Evolutionary conservation across 2,888 invertebrate genomes (phyloP), one percentile per base, ranked within the genome.

Genomic region (Hemicrepidius hirtus): DNA sequence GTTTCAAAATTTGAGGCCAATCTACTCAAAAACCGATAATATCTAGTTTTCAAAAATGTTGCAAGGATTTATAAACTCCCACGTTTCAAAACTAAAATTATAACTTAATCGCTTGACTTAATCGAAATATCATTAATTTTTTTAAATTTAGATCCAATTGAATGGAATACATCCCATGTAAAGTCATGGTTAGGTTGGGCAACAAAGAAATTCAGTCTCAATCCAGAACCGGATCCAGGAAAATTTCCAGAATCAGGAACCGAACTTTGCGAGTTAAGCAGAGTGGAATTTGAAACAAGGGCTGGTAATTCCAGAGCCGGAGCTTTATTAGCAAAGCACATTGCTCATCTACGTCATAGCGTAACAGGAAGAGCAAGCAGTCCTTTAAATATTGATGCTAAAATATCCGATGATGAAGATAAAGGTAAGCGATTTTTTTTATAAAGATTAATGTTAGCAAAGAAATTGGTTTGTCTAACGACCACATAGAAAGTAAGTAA

Each of bases 161-260:
- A 90, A 82, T 92, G 92, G 92, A 89, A 86, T 71, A 81, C 85
- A 13, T 85, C 84, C 32, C 89, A 92, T 83, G 90, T 92, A 74
- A 85, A 85, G 69, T 88, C 88, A 55, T 92, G 92, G 92, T 84
- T 92, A 53, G 84, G 85, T 46, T 92, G 92, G 92, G 89, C 90
- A 79, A 87, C 88, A 32, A 87, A 87, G 64, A 89, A 90, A 78
- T 92, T 92, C 80, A 86, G 89, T 41, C 87, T 92, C 71, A 86
- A 87, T 53, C 90, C 90, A 5, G 81, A 85, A 73, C 90, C 91
- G 40, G 87, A 88, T 77, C 80, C 87, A 2, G 77, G 84, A 20
- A 85, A 88, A 76, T 90, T 92, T 82, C 91, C 92, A 7, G 85
- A 82, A 68, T 87, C 85, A 4, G 92, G 92, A 3, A 81, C 83